These are phyloP conservation scores for Drosophila basisetae DNA, from an alignment of 2,888 invertebrate genomes.

Conservation along the genomic window DNA sequence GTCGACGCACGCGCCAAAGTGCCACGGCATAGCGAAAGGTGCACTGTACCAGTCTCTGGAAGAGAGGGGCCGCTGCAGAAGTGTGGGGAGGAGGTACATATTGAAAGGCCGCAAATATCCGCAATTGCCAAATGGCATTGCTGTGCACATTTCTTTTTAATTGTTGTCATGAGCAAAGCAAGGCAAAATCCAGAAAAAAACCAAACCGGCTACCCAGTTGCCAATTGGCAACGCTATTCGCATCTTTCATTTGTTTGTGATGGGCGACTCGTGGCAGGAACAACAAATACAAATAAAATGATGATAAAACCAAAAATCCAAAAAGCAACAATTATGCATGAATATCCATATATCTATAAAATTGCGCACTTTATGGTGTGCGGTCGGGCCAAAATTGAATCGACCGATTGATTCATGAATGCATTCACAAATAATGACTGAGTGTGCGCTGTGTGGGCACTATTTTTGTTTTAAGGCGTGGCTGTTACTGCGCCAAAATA, in stretches of 20 bases:
- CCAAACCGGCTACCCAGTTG: slow-evolving; percentile 49
- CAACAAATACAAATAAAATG: slow-evolving; percentile 1
- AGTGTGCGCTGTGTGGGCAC: background rate
- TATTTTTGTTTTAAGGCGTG: slow-evolving; percentile 30
- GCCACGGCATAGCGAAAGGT: slow-evolving; percentile 61
- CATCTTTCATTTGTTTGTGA: slow-evolving; percentile 59
- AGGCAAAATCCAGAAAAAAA: background rate
- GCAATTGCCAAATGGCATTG: slow-evolving; percentile 70
- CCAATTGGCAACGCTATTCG: slow-evolving; percentile 33
- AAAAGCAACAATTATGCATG: slow-evolving; percentile 25
- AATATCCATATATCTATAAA: slow-evolving; percentile 14
- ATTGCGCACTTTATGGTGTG: slow-evolving; percentile 38
- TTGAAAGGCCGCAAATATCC: slow-evolving; percentile 49
- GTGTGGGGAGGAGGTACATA: background rate
- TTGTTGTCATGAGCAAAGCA: slow-evolving; percentile 58
- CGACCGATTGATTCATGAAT: slow-evolving; percentile 34
- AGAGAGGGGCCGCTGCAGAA: background rate
- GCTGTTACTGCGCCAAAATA: slow-evolving; percentile 21
- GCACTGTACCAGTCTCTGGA: slow-evolving; percentile 18
- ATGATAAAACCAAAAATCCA: slow-evolving; percentile 17
- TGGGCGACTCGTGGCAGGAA: slow-evolving; percentile 56
- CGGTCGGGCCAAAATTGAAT: slow-evolving; percentile 31
- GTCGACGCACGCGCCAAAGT: slow-evolving; percentile 68
- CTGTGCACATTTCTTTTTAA: slow-evolving; percentile 70
- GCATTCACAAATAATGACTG: slow-evolving; percentile 8